A percentile compares a stretch with the other conserved stretches of the same genome.
Conservation (phyloP, 2,888 invertebrate species). For the Oscheius sp. region DNA sequence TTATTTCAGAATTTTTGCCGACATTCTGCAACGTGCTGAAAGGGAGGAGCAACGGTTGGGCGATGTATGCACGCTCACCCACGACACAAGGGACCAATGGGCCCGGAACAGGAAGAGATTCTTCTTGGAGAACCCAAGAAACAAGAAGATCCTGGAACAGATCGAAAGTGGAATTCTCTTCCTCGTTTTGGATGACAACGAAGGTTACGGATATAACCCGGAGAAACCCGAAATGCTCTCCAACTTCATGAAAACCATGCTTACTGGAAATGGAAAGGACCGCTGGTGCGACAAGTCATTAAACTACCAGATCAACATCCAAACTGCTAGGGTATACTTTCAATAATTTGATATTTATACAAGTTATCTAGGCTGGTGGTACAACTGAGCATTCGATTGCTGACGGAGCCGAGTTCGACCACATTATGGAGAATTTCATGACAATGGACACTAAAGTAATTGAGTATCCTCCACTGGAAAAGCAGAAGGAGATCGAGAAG, state of each 20-base stretch:
- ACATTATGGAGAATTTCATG: constrained; percentile 67
- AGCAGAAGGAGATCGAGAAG: constrained; percentile 45
- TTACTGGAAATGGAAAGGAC: constrained; percentile 64
- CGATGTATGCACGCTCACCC: constrained; percentile 62
- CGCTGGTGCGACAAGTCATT: constrained; percentile 69
- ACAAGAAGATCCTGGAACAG: constrained; percentile 54
- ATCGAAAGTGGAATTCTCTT: constrained; percentile 64
- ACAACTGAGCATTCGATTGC: constrained; percentile 66
- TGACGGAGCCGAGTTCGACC: constrained; percentile 70
- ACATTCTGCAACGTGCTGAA: constrained; percentile 56
- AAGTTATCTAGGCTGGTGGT: constrained; percentile 54
- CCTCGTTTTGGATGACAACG: constrained; percentile 56
- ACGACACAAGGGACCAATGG: constrained; percentile 62
- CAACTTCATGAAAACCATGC: constrained; percentile 58
- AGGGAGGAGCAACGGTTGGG: constrained; percentile 44
- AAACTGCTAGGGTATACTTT: constrained; percentile 48
- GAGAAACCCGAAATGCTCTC: constrained; percentile 56
- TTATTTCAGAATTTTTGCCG: constrained; percentile 61
- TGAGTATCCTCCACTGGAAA: constrained; percentile 47
- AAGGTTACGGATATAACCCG: constrained; percentile 57
- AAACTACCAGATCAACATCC: constrained; percentile 59
- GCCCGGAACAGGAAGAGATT: constrained; percentile 58
- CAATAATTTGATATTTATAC: neutral
- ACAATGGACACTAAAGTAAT: constrained; percentile 51
- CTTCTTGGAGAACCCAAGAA: constrained; percentile 61